Evolutionary conservation across 2,888 invertebrate genomes (phyloP).

Genomic region (Choristoneura rosaceana): DNA sequence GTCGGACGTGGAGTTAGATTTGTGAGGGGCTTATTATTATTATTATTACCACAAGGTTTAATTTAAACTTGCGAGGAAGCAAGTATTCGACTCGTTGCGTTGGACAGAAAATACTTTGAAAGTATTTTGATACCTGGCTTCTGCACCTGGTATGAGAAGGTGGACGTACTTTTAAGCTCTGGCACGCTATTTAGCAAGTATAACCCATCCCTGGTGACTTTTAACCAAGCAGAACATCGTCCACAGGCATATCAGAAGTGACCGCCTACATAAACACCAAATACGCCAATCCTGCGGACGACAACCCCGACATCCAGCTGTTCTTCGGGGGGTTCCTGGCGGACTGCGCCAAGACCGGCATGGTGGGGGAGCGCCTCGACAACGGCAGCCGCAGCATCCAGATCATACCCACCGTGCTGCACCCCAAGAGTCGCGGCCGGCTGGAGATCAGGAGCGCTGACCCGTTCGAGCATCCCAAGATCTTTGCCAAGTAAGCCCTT

Average conservation of each 20-base stretch:
- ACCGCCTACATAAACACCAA: slow-evolving; percentile 93
- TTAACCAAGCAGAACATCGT: background rate
- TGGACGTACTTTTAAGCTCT: too few species aligned
- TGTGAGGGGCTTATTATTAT: too few species aligned
- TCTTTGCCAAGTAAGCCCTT: slow-evolving; percentile 90
- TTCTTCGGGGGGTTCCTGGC: slow-evolving; percentile 95
- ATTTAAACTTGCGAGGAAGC: too few species aligned
- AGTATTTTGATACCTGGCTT: too few species aligned
- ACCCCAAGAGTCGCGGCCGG: slow-evolving; percentile 94
- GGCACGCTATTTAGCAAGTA: too few species aligned
- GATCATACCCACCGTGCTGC: slow-evolving; percentile 92
- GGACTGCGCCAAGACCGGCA: slow-evolving; percentile 93
- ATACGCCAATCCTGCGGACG: slow-evolving; percentile 89
- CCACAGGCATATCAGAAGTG: slow-evolving; percentile 91
- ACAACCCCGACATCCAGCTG: slow-evolving; percentile 93
- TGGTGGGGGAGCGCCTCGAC: slow-evolving; percentile 91
- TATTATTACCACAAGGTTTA: too few species aligned
- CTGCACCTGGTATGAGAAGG: too few species aligned
- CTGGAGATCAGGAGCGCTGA: slow-evolving; percentile 90
- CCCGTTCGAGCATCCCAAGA: slow-evolving; percentile 92
- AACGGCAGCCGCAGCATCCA: slow-evolving; percentile 88
- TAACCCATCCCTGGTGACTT: too few species aligned
- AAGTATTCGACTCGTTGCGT: too few species aligned
- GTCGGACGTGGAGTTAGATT: too few species aligned
- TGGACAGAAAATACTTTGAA: too few species aligned